phyloP scores from a whole-genome alignment of 2,113 vertebrate species.

The Platysternon megacephalum region DNA sequence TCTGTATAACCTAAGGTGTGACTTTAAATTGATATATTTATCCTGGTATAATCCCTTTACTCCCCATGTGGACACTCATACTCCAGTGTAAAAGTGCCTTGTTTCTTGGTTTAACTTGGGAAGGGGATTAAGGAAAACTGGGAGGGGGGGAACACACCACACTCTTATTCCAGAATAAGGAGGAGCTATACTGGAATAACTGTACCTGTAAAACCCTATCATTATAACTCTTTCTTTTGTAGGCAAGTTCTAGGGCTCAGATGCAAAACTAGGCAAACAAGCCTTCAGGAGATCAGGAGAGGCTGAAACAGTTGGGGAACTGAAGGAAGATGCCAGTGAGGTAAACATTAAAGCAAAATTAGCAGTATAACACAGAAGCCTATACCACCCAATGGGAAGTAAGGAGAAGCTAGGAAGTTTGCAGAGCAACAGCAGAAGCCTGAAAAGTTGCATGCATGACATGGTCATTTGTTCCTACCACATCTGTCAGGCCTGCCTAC shows the following conservation, averaged over 20 bases:
- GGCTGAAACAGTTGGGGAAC: background rate
- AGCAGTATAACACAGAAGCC: background rate
- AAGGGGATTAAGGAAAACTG: too few relatives aligned
- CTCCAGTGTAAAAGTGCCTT: background rate
- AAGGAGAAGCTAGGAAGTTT: background rate
- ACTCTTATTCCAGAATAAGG: too few relatives aligned
- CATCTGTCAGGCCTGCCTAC: background rate
- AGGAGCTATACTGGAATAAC: background rate
- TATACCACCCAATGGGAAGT: background rate
- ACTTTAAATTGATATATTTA: background rate
- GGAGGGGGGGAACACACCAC: too few relatives aligned
- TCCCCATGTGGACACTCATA: background rate
- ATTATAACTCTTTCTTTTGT: too few relatives aligned
- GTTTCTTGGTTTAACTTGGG: too few relatives aligned
- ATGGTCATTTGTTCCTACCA: background rate
- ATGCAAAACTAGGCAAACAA: background rate
- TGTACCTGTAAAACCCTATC: background rate
- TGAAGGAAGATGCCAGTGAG: background rate
- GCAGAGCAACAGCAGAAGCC: fast-evolving
- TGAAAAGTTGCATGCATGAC: background rate
- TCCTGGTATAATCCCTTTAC: background rate
- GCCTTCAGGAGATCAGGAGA: background rate
- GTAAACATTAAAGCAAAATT: background rate
- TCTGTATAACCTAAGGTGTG: background rate
- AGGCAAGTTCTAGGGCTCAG: background rate